Evolutionary conservation across 2,113 vertebrate genomes (phyloP).

Genomic region (Prochilodus magdalenae): DNA sequence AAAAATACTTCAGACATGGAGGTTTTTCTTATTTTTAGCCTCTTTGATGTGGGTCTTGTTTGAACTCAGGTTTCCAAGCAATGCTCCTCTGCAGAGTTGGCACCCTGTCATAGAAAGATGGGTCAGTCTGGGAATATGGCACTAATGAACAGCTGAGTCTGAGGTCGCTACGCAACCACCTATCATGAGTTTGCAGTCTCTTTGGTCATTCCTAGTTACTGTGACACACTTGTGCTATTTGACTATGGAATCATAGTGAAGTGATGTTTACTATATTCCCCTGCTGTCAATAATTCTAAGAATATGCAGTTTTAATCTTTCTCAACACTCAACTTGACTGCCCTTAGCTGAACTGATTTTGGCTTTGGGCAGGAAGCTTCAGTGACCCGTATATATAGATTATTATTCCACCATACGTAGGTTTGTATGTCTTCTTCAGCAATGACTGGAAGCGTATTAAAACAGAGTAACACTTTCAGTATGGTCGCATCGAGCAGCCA

Average conservation of each 20-base stretch:
- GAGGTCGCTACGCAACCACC: slow-evolving; percentile 4
- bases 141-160: slow-evolving; percentile 43
- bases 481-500: no score
- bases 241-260: slow-evolving; percentile 1
- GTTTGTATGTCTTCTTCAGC: no score
- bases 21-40: not conserved
- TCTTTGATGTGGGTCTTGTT: not conserved
- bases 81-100: not conserved
- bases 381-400: not conserved
- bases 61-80: not conserved
- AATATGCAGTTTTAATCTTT: not conserved
- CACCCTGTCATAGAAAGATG: slow-evolving; percentile 3
- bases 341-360: not conserved
- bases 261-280: no score
- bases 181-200: not conserved
- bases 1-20: not conserved
- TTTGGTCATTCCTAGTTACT: not conserved
- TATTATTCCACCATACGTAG: no score
- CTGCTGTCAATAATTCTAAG: no score
- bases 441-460: no score
- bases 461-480: no score
- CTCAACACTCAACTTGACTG: not conserved
- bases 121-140: slow-evolving; percentile 22
- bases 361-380: not conserved
- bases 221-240: not conserved